Base-by-base conservation (phyloP, 2,113 vertebrate genomes). In the Picathartes gymnocephalus region DNA sequence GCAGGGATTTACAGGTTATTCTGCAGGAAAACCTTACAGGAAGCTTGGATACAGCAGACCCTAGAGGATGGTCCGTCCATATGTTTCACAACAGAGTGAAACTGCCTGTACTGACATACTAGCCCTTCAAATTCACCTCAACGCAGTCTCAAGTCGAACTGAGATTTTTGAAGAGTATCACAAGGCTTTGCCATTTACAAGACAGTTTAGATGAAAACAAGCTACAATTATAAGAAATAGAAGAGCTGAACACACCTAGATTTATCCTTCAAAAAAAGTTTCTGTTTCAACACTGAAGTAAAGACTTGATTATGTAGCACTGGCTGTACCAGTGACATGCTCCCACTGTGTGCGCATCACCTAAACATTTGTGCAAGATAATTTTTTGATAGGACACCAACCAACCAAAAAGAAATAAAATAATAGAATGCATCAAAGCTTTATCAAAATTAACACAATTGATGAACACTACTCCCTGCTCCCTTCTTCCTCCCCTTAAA, bases 291-390 rank as follows among this genome's bases (percentile, higher is more conserved):
- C 13, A 60, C 8, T 70, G 15, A 78, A 85, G 50, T 40, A 74
- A 66, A 6, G 10, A 53, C 10, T n/a, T 64, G 10, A 65, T 53
- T 35, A 62, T 0, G 0, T 6, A 61, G 30, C 37, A 88, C 9
- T 31, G 12, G 7, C 45, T 65, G 7, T 33, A 84, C 23, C 47
- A 51, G 9, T 31, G 25, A 28, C 13, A 50, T 2, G 20, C 7
- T 87, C 27, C 21, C 27, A 64, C 13, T 53, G 18, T 35, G 20
- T 56, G 22, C 10, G 84, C 25, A 72, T 48, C 7, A 37, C 15
- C 11, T 54, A 37, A 72, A 70, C 3, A 48, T 40, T 50, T n/a
- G 7, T 42, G 13, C 9, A 76, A 70, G 15, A 56, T 13, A 2
- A 61, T 24, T 54, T 93, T 84, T 66, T 87, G 25, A 60, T 5